These are phyloP conservation scores for Oncorhynchus tshawytscha DNA, from an alignment of 2,113 vertebrate genomes.

Conservation along the genomic window DNA sequence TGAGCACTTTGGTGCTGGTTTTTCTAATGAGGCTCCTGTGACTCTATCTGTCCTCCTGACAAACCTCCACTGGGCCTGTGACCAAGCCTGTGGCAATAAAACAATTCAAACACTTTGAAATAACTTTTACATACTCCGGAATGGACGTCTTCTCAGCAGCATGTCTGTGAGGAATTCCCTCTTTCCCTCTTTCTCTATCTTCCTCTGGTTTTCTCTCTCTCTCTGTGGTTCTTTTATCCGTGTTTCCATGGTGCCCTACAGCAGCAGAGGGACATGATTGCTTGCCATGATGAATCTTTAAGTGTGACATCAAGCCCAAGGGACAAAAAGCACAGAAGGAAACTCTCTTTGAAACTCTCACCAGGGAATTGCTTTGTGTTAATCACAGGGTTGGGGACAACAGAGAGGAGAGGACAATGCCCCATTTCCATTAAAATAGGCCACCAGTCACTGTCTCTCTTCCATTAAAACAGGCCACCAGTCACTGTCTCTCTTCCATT, in stretches of 20 bases:
- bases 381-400: conserved; percentile 36
- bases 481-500: no score
- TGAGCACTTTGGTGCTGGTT: not conserved
- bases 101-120: conserved; percentile 27
- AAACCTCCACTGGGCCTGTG: conserved; percentile 25
- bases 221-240: conserved; percentile 30
- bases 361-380: conserved; percentile 42
- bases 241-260: conserved; percentile 41
- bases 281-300: conserved; percentile 55
- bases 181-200: conserved; percentile 5
- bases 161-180: conserved; percentile 48
- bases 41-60: conserved; percentile 16
- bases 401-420: conserved; percentile 16
- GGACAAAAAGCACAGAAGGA: conserved; percentile 39
- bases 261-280: conserved; percentile 38
- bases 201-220: conserved; percentile 16
- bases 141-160: conserved; percentile 41
- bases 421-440: not conserved
- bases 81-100: conserved; percentile 15
- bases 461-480: no score
- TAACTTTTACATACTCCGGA: conserved; percentile 42
- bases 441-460: no score
- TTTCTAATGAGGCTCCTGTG: not conserved
- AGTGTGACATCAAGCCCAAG: conserved; percentile 43
- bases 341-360: conserved; percentile 29